Evolutionary conservation across 2,888 invertebrate genomes (phyloP), one percentile per base, ranked within the genome.

Genomic region (Acronicta alni): DNA sequence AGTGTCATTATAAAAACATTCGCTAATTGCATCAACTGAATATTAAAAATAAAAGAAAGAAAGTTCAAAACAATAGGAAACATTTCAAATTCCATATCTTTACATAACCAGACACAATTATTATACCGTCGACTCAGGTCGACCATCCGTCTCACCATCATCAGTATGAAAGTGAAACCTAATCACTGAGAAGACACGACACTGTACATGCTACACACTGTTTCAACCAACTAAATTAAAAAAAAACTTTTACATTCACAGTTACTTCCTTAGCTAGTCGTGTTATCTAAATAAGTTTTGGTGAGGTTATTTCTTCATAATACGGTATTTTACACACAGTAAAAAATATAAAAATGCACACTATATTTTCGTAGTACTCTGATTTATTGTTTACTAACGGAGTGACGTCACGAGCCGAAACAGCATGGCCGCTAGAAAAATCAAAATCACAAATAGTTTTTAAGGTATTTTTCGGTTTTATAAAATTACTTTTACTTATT

Each of bases 81-180:
- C 43, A 15, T 57, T 42, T 45, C 17, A 42, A 49, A 60, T 56
- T 39, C n/a, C 0, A 1, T 26, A 26, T 0, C 14, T 16, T 71
- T 32, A 71, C 30, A 20, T 64, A 65, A 65, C 14, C 2, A 32
- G 14, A 32, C 26, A 44, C 43, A 62, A 46, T 18, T 16, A 32
- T 37, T 42, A 26, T 8, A 38, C 17, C 18, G 4, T 1, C 43
- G 47, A 52, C 59, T 35, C 48, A 58, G 67, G 66, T 58, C 49
- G 15, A 37, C 16, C 43, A 18, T 8, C 26, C 57, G 54, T 43
- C 23, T 47, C 18, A 42, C n/a, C 59, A 47, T 54, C 46, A 45
- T 54, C 49, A 47, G 49, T 61, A 49, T 26, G 52, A 74, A 70
- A 77, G 75, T 75, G 60, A 77, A 75, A 77, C 56, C 58, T 53